Evolutionary conservation across 2,888 invertebrate genomes (phyloP), one percentile per base, ranked within the genome.

Genomic region (Azorinus chamasolen): DNA sequence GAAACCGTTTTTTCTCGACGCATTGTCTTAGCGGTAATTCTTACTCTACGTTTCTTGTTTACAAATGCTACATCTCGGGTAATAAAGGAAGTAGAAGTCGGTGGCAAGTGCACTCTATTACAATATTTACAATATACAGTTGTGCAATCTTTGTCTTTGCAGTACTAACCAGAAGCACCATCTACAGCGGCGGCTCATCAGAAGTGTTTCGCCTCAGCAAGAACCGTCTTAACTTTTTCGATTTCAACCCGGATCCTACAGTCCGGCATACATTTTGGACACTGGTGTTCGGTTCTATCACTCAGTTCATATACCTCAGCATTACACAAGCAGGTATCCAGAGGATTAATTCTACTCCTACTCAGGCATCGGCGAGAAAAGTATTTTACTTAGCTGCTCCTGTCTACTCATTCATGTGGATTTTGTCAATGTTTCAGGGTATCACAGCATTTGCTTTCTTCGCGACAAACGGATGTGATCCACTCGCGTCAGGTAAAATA

Each of bases 401-500:
- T 10, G 24, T 57, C 2, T 57, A 57, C 24, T 24, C 39, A 41
- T 16, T 41, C 16, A 37, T 43, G 22, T 32, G 24, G 18, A 41
- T 57, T 41, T 43, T 57, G 16, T 24, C 41, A 41, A 24, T 32
- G 20, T 57, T 37, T 24, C 43, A 57, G 24, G 57, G 76, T 14
- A 58, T 71, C 32, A 62, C 66, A 5, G 66, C 71, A 37, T 77
- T 66, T 37, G 65, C 66, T 1, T 77, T 71, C 55, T 77, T 50
- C 32, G 14, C 59, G 2, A 25, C 39, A 8, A 68, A 65, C 20
- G 58, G 72, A 6, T 78, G 78, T 57, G 78, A 78, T 46, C 78
- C 72, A 24, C 54, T 78, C 20, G 58, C 55, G 8, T 63, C 78
- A 0, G 69, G 69, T 16, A 59, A 69, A 46, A 63, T 78, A 2